Percentiles rank a stretch among this genome's conserved stretches.
These are phyloP conservation scores for Dipodomys merriami DNA, from an alignment of 2,113 vertebrate genomes.

Conservation along the genomic window DNA sequence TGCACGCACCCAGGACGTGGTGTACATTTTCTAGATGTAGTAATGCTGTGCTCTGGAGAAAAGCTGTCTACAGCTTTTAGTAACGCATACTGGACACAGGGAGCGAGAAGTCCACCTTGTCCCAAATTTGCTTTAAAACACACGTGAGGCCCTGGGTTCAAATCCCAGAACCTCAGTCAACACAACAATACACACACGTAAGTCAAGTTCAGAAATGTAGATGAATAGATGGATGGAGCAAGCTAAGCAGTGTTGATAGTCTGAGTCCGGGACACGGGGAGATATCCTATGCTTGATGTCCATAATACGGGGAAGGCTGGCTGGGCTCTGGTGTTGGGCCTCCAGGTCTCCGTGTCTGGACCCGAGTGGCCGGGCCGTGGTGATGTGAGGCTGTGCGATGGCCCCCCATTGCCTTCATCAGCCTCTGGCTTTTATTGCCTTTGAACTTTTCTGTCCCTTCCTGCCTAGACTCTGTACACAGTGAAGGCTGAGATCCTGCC, in stretches of 20 bases:
- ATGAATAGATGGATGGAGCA: neutral
- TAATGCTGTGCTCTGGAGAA: neutral
- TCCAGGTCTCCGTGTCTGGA: accelerated
- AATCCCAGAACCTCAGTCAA: too few relatives aligned
- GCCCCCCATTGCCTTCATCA: neutral
- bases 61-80: neutral
- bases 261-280: too few relatives aligned
- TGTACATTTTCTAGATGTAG: neutral
- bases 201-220: too few relatives aligned
- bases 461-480: slow-evolving; percentile 92
- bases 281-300: accelerated
- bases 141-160: too few relatives aligned
- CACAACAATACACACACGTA: too few relatives aligned
- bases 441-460: slow-evolving; percentile 48
- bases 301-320: neutral
- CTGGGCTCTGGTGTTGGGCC: neutral
- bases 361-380: accelerated
- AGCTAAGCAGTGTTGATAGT: accelerated
- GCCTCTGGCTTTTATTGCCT: neutral
- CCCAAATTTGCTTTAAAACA: neutral
- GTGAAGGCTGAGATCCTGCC: slow-evolving; percentile 93
- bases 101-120: neutral
- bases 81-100: accelerated
- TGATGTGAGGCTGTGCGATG: neutral
- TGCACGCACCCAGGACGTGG: neutral